Evolutionary conservation across 2,797 vertebrate species (phyloP), one percentile per base, ranked within the genome.

Genomic region (Tolypeutes matacus): DNA sequence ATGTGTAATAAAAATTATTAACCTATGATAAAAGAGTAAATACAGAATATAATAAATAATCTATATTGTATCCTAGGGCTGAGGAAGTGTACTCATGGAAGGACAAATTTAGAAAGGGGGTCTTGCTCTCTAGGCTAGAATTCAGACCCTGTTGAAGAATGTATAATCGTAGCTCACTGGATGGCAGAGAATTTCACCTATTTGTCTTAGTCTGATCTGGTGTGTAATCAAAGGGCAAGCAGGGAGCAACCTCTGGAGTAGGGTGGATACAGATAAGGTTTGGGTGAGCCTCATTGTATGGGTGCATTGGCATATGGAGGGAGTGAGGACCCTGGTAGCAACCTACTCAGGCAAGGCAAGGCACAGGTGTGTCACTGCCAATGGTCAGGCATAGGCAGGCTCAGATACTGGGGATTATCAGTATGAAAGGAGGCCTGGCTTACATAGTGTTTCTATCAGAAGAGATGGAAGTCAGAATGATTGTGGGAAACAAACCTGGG

Each of bases 1-100:
- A 51, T 56, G 21, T 87, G 80, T 60, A 83, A 90, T 36, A 46
- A 88, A 62, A 64, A 73, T 42, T 80, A 88, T 76, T 69, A 69
- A 77, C 27, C 77, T 95, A 81, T 49, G n/a, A 1, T 51, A 85
- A n/a, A 65, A 81, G 36, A 76, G 60, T 27, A 51, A 67, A 34
- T 78, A 8, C n/a, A 80, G 49, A 6, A 72, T 39, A 23, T 29
- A 64, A n/a, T 18, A 73, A 89, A 75, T n/a, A 81, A 25, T 51
- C 18, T 27, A 34, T 39, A 49, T 75, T 89, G 11, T 76, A 81
- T 65, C 15, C 42, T 86, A 77, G 9, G 14, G 14, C 7, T 21
- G 58, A 42, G 27, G 34, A 46, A 80, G 34, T 46, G 27, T 60
- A 82, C 34, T 42, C 20, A 82, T 58, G 62, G 53, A 72, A 91